These are phyloP conservation scores for Scomber japonicus DNA, from an alignment of 2,113 vertebrate genomes.

Conservation along the genomic window DNA sequence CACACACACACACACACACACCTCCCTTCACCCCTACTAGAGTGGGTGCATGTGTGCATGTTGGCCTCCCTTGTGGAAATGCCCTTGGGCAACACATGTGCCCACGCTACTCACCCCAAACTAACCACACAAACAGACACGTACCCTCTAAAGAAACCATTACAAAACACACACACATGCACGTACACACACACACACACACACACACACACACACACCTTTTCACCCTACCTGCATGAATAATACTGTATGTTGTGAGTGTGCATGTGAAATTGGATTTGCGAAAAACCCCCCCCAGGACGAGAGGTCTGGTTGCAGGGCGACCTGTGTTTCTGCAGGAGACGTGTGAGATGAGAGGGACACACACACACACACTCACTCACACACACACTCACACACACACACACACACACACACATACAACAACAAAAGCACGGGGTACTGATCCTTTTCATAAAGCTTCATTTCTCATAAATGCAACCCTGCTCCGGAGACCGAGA, in stretches of 20 bases:
- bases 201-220: slow-evolving; percentile 29
- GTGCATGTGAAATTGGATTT: slow-evolving; percentile 69
- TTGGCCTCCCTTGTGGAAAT: slow-evolving; percentile 22
- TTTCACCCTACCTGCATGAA: slow-evolving; percentile 45
- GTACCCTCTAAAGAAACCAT: slow-evolving; percentile 11
- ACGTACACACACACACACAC: slow-evolving; percentile 22
- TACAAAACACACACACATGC: background rate
- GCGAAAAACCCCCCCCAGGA: slow-evolving; percentile 25
- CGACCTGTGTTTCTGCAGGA: slow-evolving; percentile 35
- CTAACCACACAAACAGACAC: slow-evolving; percentile 5
- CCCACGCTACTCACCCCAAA: background rate
- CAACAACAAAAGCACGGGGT: slow-evolving; percentile 36
- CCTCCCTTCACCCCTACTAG: slow-evolving; percentile 22
- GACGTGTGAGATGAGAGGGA: slow-evolving; percentile 25
- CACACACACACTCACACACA: too few relatives aligned
- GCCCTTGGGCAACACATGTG: slow-evolving; percentile 22
- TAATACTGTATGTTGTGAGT: slow-evolving; percentile 51
- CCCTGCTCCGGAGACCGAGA: slow-evolving; percentile 14
- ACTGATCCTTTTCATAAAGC: slow-evolving; percentile 49
- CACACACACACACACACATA: too few relatives aligned
- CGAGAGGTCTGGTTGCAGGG: slow-evolving; percentile 31
- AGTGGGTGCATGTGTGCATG: background rate
- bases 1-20: slow-evolving; percentile 19
- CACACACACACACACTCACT: background rate
- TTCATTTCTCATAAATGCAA: slow-evolving; percentile 44